Base-by-base conservation (phyloP, 2,888 invertebrate species). In the Nowickia ferox region DNA sequence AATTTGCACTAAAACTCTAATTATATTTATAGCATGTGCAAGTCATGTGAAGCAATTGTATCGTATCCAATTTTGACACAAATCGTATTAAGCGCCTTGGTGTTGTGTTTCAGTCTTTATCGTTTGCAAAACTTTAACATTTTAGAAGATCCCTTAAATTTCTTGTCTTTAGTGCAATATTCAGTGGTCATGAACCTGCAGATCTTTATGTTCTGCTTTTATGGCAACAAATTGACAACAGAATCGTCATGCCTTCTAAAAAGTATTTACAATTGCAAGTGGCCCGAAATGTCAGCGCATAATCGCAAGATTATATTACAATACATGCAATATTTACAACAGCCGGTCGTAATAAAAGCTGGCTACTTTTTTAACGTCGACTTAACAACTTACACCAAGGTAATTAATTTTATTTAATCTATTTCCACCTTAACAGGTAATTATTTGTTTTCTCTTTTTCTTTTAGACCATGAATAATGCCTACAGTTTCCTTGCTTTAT, bases 191-290 rank as follows among this genome's bases (percentile, higher is more conserved):
- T 92, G 90, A 87, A 88, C 4, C 17, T 90, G 5, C 89, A 92
- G 84, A 91, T 92, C 22, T 92, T 90, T 71, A 69, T 92, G 17
- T 92, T 92, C 55, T 92, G 92, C 63, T 91, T 90, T 66, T 92
- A 90, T 79, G 92, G 89, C 63, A 91, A 92, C 59, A 89, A 91
- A 76, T 42, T 92, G 3, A 92, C 90, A n/a, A 5, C 89, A 0
- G 82, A 90, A 65, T 90, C 91, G n/a, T 84, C 88, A 13, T 77
- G 82, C 13, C 72, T 92, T 0, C 87, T 88, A 8, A 85, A 89
- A 13, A 85, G 89, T 42, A 87, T 90, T 5, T 92, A 90, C 75
- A 88, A 83, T 17, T 89, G 90, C 22, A 90, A 92, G 55, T 92
- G 92, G 92, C 74, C 89, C n/a, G 84, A 77, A 11, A 88, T 90